These are phyloP conservation scores for Labrus mixtus DNA, from an alignment of 2,113 vertebrate species.

Conservation along the genomic window DNA sequence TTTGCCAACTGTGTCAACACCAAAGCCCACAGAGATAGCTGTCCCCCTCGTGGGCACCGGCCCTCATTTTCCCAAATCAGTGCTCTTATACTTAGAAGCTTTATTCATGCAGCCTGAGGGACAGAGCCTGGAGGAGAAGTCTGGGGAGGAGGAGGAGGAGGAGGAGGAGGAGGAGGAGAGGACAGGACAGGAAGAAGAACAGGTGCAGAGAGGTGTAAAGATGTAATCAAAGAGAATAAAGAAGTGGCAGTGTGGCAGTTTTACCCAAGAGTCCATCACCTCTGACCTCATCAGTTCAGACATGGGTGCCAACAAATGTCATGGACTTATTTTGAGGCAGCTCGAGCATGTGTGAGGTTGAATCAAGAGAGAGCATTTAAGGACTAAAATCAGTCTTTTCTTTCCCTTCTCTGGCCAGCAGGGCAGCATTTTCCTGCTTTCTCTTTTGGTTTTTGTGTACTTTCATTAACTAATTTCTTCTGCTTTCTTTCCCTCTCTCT, in stretches of 20 bases:
- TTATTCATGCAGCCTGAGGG: conserved; percentile 47
- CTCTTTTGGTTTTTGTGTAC: conserved; percentile 3
- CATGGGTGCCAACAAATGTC: neutral
- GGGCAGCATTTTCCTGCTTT: conserved; percentile 15
- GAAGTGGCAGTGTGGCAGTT: conserved; percentile 43
- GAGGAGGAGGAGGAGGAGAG: neutral
- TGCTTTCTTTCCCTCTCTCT: conserved; percentile 7
- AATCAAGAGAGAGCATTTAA: conserved; percentile 19
- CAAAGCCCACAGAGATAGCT: conserved; percentile 28
- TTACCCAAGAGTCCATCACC: conserved; percentile 51
- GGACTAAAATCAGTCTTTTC: conserved; percentile 26
- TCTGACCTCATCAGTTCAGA: conserved; percentile 47
- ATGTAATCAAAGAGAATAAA: conserved; percentile 64
- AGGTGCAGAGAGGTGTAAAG: conserved; percentile 47
- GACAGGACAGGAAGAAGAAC: no score
- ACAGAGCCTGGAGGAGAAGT: conserved; percentile 28
- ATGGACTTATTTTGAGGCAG: conserved; percentile 24
- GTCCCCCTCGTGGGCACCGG: conserved; percentile 20
- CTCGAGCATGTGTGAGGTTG: neutral
- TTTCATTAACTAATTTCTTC: conserved; percentile 7
- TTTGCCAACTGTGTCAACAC: conserved; percentile 33
- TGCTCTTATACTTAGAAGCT: conserved; percentile 47
- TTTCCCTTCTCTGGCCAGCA: neutral
- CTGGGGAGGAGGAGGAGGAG: neutral
- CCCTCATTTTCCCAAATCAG: conserved; percentile 57